Base-by-base conservation (phyloP, 2,113 vertebrate genomes). In the Neolamprologus falcicula region DNA sequence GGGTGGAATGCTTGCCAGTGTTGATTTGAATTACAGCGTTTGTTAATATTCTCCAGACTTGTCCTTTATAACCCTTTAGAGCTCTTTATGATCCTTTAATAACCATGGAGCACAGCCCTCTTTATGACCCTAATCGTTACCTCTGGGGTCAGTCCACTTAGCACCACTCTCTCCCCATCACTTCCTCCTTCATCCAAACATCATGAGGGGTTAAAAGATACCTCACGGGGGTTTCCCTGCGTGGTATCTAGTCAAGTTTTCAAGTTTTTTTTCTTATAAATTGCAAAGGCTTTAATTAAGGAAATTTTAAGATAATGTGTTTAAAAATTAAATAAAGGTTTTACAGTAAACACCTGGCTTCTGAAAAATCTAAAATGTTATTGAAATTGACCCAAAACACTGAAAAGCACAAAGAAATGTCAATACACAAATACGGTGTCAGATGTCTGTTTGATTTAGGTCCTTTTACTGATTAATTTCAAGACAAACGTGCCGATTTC, bases 71-170 rank as follows among this genome's bases (percentile, higher is more conserved):
- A 80, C 83, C 89, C 8, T 59, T 80, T 55, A 57, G 26, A 87
- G 80, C n/a, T 82, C 37, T 89, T 88, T 82, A 89, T 89, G 90
- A 94, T 95, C 93, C 90, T 88, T 57, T 86, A 92, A 93, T 91
- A 92, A 94, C 92, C 66, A 76, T 66, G 47, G 66, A 86, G 81
- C 92, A 92, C 85, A 92, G 45, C 17, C 47, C 59, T 68, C 35
- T 90, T 93, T 89, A 89, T 88, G 79, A 73, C 79, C 68, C 71
- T 88, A 86, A 94, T 93, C 87, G 37, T 71, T 85, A 85, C 35
- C 84, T 55, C 63, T n/a, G 4, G 80, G 91, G 92, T 95, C 92
- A 92, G 90, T 90, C 86, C 89, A 89, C 90, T 95, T 90, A 90
- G n/a, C 86, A 88, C 83, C 85, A 57, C 50, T 85, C 33, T 86